Evolutionary conservation across 2,113 vertebrate species (phyloP), one percentile per base, ranked within the genome.

Genomic region (Tympanuchus pallidicinctus): DNA sequence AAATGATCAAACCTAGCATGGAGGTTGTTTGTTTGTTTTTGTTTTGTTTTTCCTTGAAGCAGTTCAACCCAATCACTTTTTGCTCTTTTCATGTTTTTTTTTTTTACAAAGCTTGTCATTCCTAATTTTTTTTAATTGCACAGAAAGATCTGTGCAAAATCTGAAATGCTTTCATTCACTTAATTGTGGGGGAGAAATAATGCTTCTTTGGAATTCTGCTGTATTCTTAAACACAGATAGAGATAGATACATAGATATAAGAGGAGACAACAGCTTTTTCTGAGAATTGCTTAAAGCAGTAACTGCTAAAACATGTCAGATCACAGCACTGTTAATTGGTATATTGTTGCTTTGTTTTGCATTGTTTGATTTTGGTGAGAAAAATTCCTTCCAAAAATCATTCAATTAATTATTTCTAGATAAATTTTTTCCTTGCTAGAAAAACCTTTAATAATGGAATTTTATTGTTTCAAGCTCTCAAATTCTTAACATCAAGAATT

Each of bases 1-100:
- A 86, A 88, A 96, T 90, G 83, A 96, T 91, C 86, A 94, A 96
- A 95, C 95, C 75, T 84, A 96, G 90, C 61, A 88, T 82, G 21
- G 45, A 30, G 15, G 25, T 15, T 52, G 22, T 25, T 50, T 50
- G 11, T 13, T 27, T 27, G 27, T 8, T 52, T 27, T 27, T 52
- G 24, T 72, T 88, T 63, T 50, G 92, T 82, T 66, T 56, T 92
- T 63, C 36, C 52, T 96, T 77, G 59, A 65, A 94, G 73, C 47
- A 82, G 82, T 86, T 90, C 86, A 82, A 89, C 82, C 90, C 65
- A 86, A 95, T 96, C 69, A 89, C 38, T 88, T 93, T 96, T 97
- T 83, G 52, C 72, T 96, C 95, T 95, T 94, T 92, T 92, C 47
- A 82, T 85, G 71, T 87, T 45, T 78, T 52, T 92, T 91, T 91